phyloP scores from a whole-genome alignment of 2,797 vertebrate species.

The Eremophila alpestris region DNA sequence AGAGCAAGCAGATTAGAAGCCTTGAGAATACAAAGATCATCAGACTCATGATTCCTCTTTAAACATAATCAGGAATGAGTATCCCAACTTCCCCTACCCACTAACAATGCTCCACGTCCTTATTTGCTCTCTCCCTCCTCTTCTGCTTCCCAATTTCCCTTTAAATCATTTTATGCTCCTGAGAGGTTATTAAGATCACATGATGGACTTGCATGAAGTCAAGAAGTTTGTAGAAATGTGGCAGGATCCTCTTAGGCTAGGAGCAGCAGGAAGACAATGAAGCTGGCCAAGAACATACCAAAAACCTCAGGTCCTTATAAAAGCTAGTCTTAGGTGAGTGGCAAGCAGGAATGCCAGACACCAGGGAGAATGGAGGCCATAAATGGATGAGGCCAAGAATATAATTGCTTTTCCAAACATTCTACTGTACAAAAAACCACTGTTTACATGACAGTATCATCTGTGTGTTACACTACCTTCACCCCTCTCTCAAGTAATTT shows the following conservation, averaged over 20 bases:
- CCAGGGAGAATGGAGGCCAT: not conserved
- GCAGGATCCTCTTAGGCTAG: not conserved
- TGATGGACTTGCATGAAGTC: not conserved
- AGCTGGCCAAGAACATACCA: not conserved
- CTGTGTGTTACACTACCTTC: not conserved
- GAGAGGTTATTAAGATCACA: not conserved
- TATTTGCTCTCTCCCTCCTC: constrained; percentile 1
- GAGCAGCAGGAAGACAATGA: not conserved
- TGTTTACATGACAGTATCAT: not conserved
- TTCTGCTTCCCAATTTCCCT: not conserved
- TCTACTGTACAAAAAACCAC: not conserved
- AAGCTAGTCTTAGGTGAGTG: not conserved
- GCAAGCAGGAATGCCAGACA: not conserved
- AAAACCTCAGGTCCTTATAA: not conserved
- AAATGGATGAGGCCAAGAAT: not conserved
- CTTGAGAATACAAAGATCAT: constrained; percentile 57
- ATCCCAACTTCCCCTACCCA: not conserved
- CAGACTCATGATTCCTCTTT: constrained; percentile 57
- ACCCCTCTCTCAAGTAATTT: not conserved
- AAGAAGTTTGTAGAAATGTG: not conserved
- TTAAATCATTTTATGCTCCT: not conserved
- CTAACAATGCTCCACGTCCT: not conserved
- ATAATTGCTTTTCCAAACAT: not conserved
- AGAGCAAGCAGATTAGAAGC: constrained; percentile 67
- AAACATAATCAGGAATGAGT: constrained; percentile 57